Evolutionary conservation across 2,888 invertebrate species (phyloP), one percentile per base, ranked within the genome.

Genomic region (Arrhopalites spinosus): DNA sequence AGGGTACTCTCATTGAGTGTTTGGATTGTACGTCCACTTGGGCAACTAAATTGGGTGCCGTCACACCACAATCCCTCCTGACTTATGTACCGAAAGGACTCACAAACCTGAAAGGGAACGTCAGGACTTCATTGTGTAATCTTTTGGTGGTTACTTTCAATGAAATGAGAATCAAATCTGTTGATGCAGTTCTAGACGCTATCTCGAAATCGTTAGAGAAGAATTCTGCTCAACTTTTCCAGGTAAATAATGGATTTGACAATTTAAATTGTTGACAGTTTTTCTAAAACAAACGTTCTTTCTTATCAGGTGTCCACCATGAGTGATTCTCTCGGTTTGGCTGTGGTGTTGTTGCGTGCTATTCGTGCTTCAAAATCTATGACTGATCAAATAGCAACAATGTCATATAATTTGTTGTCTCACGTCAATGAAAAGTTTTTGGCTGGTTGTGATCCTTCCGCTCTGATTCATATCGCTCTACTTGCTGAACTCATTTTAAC

Each of bases 1-100:
- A 98, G 86, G 94, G 94, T 84, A 95, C 94, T 0, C 86, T 96
- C 72, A 90, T 93, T 79, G 91, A 90, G 82, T 91, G 93, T 8
- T 87, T 96, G 29, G 91, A 93, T 83, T 91, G 92, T 90, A 89
- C 96, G 86, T 89, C 91, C 8, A 85, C 90, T 29, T 97, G 96
- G 97, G 90, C 91, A 69, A 84, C 85, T 20, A 90, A 91, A 84
- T 90, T 92, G 79, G 86, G 86, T 0, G 88, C 87, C n/a, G 88
- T 89, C 78, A 86, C 92, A 47, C 91, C 93, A 1, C 17, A 75
- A 50, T 69, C 78, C 2, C 56, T 79, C 7, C 45, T 70, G 1
- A 73, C 68, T 11, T 81, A 78, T 56, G 69, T 82, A 17, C 66
- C 75, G n/a, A 81, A 78, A 74, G 77, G 78, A n/a, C 59, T 82